Evolutionary conservation across 2,888 invertebrate species (phyloP).

Genomic region (Drosophila antonietae): DNA sequence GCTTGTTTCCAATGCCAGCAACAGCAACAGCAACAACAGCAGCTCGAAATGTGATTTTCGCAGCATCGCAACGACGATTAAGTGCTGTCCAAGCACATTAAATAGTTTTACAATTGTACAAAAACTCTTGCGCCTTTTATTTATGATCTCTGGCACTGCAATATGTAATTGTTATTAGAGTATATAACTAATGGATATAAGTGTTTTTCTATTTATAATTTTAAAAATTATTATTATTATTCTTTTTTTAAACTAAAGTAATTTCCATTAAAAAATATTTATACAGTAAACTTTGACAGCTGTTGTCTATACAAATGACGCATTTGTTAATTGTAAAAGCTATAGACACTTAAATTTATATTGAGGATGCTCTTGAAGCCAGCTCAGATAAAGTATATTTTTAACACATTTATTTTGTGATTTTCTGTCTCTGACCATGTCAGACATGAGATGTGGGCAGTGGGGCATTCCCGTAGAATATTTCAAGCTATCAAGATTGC

Average conservation of each 20-base stretch:
- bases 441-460: too few relatives aligned
- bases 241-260: background rate
- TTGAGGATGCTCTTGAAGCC: too few relatives aligned
- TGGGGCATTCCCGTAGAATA: too few relatives aligned
- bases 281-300: too few relatives aligned
- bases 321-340: too few relatives aligned
- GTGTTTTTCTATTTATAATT: background rate
- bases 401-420: too few relatives aligned
- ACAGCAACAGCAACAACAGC: slow-evolving; percentile 7
- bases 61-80: slow-evolving; percentile 36
- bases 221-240: background rate
- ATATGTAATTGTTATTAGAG: background rate
- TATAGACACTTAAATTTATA: too few relatives aligned
- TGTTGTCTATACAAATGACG: too few relatives aligned
- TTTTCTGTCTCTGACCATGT: too few relatives aligned
- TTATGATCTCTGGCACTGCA: background rate
- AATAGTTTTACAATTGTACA: background rate
- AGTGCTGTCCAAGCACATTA: slow-evolving; percentile 9
- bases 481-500: too few relatives aligned
- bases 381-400: too few relatives aligned
- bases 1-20: slow-evolving; percentile 52
- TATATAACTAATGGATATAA: background rate
- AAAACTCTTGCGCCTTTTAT: background rate
- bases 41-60: slow-evolving; percentile 48
- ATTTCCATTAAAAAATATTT: background rate